Evolutionary conservation across 2,113 vertebrate genomes (phyloP), one percentile per base, ranked within the genome.

Genomic region (Sorex fumeus): DNA sequence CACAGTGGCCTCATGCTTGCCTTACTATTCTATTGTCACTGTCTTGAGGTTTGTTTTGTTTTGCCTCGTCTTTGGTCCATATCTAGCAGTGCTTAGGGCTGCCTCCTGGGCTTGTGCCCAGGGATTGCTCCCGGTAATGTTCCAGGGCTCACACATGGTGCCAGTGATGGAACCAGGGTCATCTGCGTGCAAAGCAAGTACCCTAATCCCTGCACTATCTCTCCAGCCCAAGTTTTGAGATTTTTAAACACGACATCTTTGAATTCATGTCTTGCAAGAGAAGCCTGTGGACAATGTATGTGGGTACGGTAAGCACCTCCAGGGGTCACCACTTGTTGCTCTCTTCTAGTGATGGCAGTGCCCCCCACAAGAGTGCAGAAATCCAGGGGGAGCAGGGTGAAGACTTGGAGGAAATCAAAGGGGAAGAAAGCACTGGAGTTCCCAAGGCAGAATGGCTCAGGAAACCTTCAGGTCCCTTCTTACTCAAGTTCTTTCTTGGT

Each of bases 221-320:
- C 53, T 60, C 57, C 21, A 23, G 18, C 57, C 21, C 57, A 60
- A 19, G 21, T 82, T 74, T 71, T 78, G 40, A 91, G 36, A 47
- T 47, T 87, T 50, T 72, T 84, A 69, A 28, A 57, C 43, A 79
- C 47, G 57, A 82, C 53, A 18, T 45, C 88, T 88, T 30, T 91
- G 66, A 85, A 84, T 13, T n/a, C 28, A 69, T 82, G 60, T 78
- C 88, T 71, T 64, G 15, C 77, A 87, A 64, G 23, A 66, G 30
- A 66, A 53, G 84, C 86, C 32, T 77, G 6, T 7, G 13, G 77
- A 80, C 77, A 64, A 70, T 60, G 62, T 5, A 1, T 32, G 66
- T 21, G 12, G 19, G 43, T 25, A 34, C 32, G 28, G 43, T 0
- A 2, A 0, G 7, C 4, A 21, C 34, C 1, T 0, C 2, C 50